Evolutionary conservation across 2,888 invertebrate genomes (phyloP).

Genomic region (Tribolium freemani): DNA sequence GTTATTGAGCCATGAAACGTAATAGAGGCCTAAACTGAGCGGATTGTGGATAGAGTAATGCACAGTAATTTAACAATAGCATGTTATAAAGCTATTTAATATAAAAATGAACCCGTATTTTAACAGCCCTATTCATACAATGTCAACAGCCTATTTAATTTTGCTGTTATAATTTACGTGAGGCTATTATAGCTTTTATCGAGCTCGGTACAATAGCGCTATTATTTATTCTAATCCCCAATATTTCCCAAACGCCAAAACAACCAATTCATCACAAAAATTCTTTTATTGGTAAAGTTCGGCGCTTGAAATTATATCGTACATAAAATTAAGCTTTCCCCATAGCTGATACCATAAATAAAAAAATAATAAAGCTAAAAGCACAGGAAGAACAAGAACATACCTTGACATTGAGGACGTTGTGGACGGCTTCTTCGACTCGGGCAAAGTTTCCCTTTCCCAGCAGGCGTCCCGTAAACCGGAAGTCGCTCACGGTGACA

Average conservation of each 20-base stretch:
- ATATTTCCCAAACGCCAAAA: slow-evolving; percentile 46
- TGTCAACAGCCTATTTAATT: slow-evolving; percentile 47
- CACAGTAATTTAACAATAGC: slow-evolving; percentile 35
- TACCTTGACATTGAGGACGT: slow-evolving; percentile 79
- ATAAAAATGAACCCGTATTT: slow-evolving; percentile 44
- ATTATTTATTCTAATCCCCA: slow-evolving; percentile 47
- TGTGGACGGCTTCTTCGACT: slow-evolving; percentile 81
- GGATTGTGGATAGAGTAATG: not conserved
- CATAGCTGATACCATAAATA: slow-evolving; percentile 13
- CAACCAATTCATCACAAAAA: slow-evolving; percentile 44
- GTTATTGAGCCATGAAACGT: not conserved
- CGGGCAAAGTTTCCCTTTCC: slow-evolving; percentile 84
- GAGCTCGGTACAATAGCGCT: slow-evolving; percentile 42
- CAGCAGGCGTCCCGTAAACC: slow-evolving; percentile 73
- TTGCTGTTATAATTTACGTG: slow-evolving; percentile 45
- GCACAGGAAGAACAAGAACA: slow-evolving; percentile 45
- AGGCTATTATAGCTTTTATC: slow-evolving; percentile 47
- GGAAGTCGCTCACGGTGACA: slow-evolving; percentile 78
- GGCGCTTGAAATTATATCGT: slow-evolving; percentile 36
- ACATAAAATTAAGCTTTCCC: slow-evolving; percentile 42
- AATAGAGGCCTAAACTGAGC: not conserved
- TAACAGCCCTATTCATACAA: slow-evolving; percentile 40
- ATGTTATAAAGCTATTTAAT: slow-evolving; percentile 42
- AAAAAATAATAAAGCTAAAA: slow-evolving; percentile 32
- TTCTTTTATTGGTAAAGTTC: slow-evolving; percentile 43